A percentile compares a stretch with the other conserved stretches of the same genome.
phyloP scores from a whole-genome alignment of 2,113 vertebrate genomes.

The Pyrgilauda ruficollis region DNA sequence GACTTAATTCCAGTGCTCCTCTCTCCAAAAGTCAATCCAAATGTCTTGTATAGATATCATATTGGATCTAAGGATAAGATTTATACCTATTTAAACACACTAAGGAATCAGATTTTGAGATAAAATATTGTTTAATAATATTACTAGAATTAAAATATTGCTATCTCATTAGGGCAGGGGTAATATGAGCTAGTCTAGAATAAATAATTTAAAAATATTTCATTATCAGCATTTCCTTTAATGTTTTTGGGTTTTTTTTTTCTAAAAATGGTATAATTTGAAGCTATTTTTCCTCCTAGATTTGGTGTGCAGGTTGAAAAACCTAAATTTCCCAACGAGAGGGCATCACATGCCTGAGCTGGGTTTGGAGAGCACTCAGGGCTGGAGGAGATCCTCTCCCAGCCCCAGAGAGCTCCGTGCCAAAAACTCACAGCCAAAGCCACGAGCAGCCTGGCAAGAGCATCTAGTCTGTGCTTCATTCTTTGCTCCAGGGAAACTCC shows the following conservation, averaged over 20 bases:
- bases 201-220: background rate
- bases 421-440: background rate
- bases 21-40: background rate
- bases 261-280: background rate
- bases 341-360: rapidly evolving
- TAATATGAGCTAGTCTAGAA: background rate
- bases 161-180: too few relatives aligned
- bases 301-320: background rate
- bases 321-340: rapidly evolving
- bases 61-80: background rate
- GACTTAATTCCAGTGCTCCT: background rate
- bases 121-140: background rate
- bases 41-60: background rate
- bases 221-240: background rate
- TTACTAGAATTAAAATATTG: background rate
- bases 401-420: background rate
- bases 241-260: background rate
- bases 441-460: background rate
- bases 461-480: rapidly evolving
- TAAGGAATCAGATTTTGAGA: background rate
- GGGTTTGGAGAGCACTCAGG: background rate
- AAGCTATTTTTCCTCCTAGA: background rate
- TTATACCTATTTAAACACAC: background rate
- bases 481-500: background rate
- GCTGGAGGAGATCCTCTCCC: background rate